These are phyloP conservation scores for Proisotoma minuta DNA, from an alignment of 2,888 invertebrate genomes.

Conservation along the genomic window DNA sequence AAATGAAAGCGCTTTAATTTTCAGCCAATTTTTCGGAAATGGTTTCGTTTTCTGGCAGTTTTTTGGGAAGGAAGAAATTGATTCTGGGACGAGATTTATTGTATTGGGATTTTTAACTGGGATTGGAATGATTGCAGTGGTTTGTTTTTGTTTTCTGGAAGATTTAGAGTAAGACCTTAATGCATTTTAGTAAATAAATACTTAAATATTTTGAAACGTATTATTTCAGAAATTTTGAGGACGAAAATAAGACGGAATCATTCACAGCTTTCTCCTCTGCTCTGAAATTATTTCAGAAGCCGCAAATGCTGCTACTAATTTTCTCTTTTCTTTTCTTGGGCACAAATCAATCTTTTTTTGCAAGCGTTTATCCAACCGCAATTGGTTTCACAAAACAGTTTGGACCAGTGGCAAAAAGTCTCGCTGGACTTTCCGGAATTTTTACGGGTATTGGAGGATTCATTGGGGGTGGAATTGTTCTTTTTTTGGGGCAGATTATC, in stretches of 20 bases:
- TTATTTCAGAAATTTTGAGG: too few species aligned
- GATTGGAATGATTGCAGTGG: constrained; percentile 64
- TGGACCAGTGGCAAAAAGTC: constrained; percentile 71
- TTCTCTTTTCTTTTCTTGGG: constrained; percentile 71
- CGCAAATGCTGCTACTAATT: constrained; percentile 76
- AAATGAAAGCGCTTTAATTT: too few species aligned
- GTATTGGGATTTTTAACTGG: constrained; percentile 73
- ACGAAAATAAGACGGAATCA: neutral
- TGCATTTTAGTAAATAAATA: neutral
- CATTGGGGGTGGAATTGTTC: constrained; percentile 78
- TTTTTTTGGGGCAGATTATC: constrained; percentile 80
- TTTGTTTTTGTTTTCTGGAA: constrained; percentile 51
- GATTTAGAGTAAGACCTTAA: constrained; percentile 1
- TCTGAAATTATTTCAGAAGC: constrained; percentile 20
- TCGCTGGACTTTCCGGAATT: constrained; percentile 89
- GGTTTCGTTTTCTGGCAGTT: constrained; percentile 89
- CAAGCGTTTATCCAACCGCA: constrained; percentile 88
- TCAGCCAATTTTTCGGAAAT: constrained; percentile 77
- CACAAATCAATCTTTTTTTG: constrained; percentile 86
- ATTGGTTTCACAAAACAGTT: constrained; percentile 72
- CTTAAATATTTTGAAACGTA: too few species aligned
- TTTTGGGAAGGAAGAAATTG: constrained; percentile 70
- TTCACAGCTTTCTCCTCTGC: constrained; percentile 13
- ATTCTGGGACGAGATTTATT: constrained; percentile 63
- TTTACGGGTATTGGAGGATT: constrained; percentile 93